Base-by-base conservation (phyloP, 53 echinoderm and acorn worm genomes). In the Arbacia lixula region DNA sequence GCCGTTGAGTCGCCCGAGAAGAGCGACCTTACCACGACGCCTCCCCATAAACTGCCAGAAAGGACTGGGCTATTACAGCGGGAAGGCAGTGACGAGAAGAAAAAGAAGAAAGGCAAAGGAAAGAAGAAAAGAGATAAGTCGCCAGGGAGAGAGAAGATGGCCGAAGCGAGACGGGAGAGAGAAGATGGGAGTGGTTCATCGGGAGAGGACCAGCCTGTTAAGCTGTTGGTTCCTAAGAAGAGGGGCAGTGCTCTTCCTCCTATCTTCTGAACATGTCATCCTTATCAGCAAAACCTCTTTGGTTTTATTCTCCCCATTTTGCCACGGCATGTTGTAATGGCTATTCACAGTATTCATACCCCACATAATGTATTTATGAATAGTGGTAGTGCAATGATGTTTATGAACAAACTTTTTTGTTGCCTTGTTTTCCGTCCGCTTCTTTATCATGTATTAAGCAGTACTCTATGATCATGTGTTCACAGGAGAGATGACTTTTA, bases 221-320 rank as follows among this genome's bases (percentile, higher is more conserved):
- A 68, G 2, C 36, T 84, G 8, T 36, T 65, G 1, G 50, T 69
- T 22, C 84, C 72, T 0, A 89, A 60, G 76, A 92, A 87, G 37
- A 22, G 64, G 25, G 82, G 50, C 8, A 77, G 25, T 71, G 52
- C 84, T 19, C 40, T 92, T 26, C 92, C 92, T 20, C 92, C 92
- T 3, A 92, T 92, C 36, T 89, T 88, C 82, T 92, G 74, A 89
- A 53, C 1, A 1, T 1, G 38, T 20, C 65, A 17, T 60, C 29
- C n/a, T n/a, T n/a, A n/a, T n/a, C n/a, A n/a, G n/a, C n/a, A n/a
- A n/a, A n/a, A n/a, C n/a, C n/a, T n/a, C n/a, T n/a, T n/a, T n/a
- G n/a, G n/a, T n/a, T n/a, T n/a, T n/a, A n/a, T n/a, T n/a, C n/a
- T n/a, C n/a, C n/a, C n/a, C n/a, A n/a, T n/a, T n/a, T n/a, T n/a